Conservation (phyloP, 2,797 vertebrate genomes). For the Carcharodon carcharias region DNA sequence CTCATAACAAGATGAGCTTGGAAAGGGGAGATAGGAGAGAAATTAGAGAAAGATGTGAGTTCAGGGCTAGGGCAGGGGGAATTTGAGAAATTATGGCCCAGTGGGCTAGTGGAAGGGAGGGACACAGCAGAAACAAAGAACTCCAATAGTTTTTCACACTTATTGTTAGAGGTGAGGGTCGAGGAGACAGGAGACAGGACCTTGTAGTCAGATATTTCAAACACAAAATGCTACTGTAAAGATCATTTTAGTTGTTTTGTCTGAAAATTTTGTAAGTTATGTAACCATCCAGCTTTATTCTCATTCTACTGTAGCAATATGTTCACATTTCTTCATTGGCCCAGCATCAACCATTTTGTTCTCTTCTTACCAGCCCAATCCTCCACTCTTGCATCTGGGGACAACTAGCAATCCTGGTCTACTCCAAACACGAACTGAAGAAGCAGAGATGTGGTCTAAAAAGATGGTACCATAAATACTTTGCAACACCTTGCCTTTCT, state of each 20-base stretch:
- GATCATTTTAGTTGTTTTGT: background rate
- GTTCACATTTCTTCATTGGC: background rate
- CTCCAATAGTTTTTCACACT: background rate
- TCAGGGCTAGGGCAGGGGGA: background rate
- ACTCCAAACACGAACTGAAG: background rate
- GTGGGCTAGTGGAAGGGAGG: too few species aligned
- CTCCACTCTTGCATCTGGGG: background rate
- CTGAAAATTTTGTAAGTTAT: background rate
- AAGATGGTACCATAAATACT: background rate
- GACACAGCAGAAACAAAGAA: background rate
- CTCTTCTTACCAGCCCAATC: background rate
- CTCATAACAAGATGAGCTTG: too few species aligned
- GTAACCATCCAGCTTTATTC: background rate
- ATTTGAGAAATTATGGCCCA: background rate
- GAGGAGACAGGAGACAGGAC: background rate
- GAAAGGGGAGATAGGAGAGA: too few species aligned
- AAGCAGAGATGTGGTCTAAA: background rate
- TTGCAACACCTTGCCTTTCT: background rate
- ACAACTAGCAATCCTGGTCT: background rate
- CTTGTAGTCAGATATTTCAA: background rate
- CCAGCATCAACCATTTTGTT: background rate
- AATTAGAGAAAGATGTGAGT: background rate
- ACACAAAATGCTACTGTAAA: background rate
- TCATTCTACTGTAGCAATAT: background rate
- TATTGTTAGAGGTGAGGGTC: too few species aligned